Evolutionary conservation across 2,888 invertebrate genomes (phyloP), one percentile per base, ranked within the genome.

Genomic region (Microctonus aethiopoides): DNA sequence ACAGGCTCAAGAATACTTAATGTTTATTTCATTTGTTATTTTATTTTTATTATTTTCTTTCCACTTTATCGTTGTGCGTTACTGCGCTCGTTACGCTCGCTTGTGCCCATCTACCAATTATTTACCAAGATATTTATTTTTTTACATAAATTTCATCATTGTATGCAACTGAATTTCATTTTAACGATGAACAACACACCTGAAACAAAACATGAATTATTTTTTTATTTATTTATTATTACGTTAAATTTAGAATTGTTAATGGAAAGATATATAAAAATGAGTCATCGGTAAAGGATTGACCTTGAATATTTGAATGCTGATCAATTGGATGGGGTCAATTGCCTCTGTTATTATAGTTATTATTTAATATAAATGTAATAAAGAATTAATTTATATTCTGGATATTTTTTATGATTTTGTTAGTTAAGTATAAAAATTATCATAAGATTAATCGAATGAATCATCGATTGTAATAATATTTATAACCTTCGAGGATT

Each of bases 61-160:
- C 32, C n/a, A 10, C 26, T 29, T 57, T 34, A 11, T 56, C 26
- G 26, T 56, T 56, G 26, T 56, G 26, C 26, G 13, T 56, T 56
- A 56, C 7, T 56, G 46, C 46, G 46, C 46, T 16, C n/a, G 32
- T 57, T 57, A 16, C 32, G 32, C 32, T 57, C 20, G 34, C 32
- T 32, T 57, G 57, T 57, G 16, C 32, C 57, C 57, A 57, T 57
- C 29, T n/a, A 46, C 46, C 16, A 46, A 46, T 46, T 46, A 46
- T 46, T 46, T 46, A 46, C 46, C 6, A n/a, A 46, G 6, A 46
- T 46, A 1, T 16, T 46, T 46, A 46, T 46, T 46, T 41, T 41
- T n/a, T 3, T 41, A 7, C n/a, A 46, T 16, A 6, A 16, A 46
- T 46, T 46, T 46, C 46, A 16, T 46, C 46, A 46, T 46, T 46